Evolutionary conservation across 2,888 invertebrate species (phyloP).

Genomic region (Osedax fenrisi): DNA sequence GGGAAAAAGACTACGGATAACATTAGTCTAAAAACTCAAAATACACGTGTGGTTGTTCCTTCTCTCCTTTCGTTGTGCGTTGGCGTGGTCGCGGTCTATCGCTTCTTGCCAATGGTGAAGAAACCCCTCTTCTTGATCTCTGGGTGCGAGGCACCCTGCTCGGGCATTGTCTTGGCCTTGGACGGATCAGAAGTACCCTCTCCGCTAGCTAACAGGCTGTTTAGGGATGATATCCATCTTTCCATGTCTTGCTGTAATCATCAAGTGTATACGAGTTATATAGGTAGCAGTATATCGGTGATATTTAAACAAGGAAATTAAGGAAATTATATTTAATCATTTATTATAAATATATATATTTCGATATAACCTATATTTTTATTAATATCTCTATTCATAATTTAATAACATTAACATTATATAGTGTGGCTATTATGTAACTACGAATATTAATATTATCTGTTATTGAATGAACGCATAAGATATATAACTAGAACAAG

Average conservation of each 20-base stretch:
- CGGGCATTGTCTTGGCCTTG: slow-evolving; percentile 79
- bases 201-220: slow-evolving; percentile 61
- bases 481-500: too few relatives aligned
- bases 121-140: slow-evolving; percentile 88
- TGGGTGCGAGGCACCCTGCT: slow-evolving; percentile 50
- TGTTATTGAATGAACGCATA: too few relatives aligned
- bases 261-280: not conserved
- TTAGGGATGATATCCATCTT: slow-evolving; percentile 74
- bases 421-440: too few relatives aligned
- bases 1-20: not conserved
- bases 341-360: too few relatives aligned
- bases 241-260: slow-evolving; percentile 69
- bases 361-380: too few relatives aligned
- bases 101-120: slow-evolving; percentile 94
- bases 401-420: too few relatives aligned
- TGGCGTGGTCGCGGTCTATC: slow-evolving; percentile 28
- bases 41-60: not conserved
- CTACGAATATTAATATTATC: too few relatives aligned
- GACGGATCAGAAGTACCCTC: slow-evolving; percentile 52
- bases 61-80: too few relatives aligned
- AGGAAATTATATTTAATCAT: too few relatives aligned
- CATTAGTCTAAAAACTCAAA: not conserved
- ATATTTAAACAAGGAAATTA: too few relatives aligned
- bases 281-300: too few relatives aligned
- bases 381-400: too few relatives aligned